These are phyloP conservation scores for Sinocyclocheilus anophthalmus DNA, from an alignment of 2,113 vertebrate genomes.

Conservation along the genomic window DNA sequence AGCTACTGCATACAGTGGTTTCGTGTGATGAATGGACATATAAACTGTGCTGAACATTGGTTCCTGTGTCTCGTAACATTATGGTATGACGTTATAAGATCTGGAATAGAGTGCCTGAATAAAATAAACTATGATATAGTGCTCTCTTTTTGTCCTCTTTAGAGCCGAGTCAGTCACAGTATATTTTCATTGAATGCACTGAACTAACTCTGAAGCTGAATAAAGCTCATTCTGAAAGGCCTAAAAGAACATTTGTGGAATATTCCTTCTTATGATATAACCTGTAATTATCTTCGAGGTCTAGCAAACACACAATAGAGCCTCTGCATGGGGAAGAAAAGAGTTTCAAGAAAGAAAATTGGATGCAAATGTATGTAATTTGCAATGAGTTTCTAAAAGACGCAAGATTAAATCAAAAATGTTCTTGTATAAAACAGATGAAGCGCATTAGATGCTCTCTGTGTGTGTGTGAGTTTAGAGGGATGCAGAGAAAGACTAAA, in stretches of 20 bases:
- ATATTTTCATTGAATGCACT: neutral
- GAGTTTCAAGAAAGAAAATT: slow-evolving; percentile 2
- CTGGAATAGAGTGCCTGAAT: neutral
- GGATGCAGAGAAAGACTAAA: neutral
- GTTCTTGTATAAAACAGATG: neutral
- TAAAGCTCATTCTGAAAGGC: slow-evolving; percentile 12
- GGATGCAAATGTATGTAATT: slow-evolving; percentile 7
- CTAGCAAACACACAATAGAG: slow-evolving; percentile 24
- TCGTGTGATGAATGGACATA: no score
- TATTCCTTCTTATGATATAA: neutral
- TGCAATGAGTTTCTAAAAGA: slow-evolving; percentile 3
- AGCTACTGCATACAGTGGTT: no score
- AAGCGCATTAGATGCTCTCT: neutral
- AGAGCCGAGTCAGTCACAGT: neutral
- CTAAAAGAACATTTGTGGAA: neutral
- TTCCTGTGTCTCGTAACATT: neutral
- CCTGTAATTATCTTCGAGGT: slow-evolving; percentile 9
- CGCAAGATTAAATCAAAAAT: neutral
- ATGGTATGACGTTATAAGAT: neutral
- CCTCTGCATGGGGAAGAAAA: neutral
- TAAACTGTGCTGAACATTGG: no score
- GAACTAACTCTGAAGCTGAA: slow-evolving; percentile 2
- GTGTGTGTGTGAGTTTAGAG: neutral
- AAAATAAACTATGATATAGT: neutral
- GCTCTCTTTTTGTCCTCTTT: neutral